phyloP scores from a whole-genome alignment of 1,140 invertebrate genomes.

The Cyrtorhinus lividipennis region DNA sequence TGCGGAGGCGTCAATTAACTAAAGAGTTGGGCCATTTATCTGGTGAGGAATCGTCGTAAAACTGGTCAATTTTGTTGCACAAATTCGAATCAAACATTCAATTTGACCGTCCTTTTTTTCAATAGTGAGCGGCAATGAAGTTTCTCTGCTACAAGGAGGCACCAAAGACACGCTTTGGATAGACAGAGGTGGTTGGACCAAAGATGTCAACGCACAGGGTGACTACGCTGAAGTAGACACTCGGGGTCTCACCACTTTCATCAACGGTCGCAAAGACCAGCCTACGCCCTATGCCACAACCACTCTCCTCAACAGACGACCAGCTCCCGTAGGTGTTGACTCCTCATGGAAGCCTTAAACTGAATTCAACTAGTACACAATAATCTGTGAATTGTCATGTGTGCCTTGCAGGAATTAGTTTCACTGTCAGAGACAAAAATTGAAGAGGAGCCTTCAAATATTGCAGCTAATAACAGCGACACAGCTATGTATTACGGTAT shows the following conservation, averaged over 20 bases:
- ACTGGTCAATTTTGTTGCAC: too few species aligned
- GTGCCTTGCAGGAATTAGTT: conserved; percentile 12
- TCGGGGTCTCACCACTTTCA: conserved; percentile 41
- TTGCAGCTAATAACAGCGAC: conserved; percentile 9
- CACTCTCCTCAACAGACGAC: conserved; percentile 37
- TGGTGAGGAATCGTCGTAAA: conserved; percentile 19
- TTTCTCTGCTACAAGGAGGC: conserved; percentile 21
- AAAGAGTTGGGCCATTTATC: conserved; percentile 26
- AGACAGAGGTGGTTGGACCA: conserved; percentile 21
- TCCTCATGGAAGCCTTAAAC: too few species aligned
- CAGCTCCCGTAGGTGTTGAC: background rate
- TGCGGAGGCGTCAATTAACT: conserved; percentile 42
- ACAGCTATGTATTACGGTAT: conserved; percentile 21
- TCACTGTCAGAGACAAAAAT: conserved; percentile 18
- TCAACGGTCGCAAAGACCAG: conserved; percentile 46
- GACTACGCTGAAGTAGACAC: conserved; percentile 20
- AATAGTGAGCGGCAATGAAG: conserved; percentile 24
- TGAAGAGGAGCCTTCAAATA: conserved; percentile 7
- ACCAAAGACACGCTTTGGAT: conserved; percentile 23
- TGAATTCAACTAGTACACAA: too few species aligned
- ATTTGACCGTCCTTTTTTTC: too few species aligned
- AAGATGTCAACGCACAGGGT: conserved; percentile 16
- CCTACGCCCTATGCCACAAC: conserved; percentile 74
- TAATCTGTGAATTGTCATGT: background rate
- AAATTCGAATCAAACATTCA: too few species aligned